Base-by-base conservation (phyloP, 2,888 invertebrate species). In the Galerucella calmariensis region DNA sequence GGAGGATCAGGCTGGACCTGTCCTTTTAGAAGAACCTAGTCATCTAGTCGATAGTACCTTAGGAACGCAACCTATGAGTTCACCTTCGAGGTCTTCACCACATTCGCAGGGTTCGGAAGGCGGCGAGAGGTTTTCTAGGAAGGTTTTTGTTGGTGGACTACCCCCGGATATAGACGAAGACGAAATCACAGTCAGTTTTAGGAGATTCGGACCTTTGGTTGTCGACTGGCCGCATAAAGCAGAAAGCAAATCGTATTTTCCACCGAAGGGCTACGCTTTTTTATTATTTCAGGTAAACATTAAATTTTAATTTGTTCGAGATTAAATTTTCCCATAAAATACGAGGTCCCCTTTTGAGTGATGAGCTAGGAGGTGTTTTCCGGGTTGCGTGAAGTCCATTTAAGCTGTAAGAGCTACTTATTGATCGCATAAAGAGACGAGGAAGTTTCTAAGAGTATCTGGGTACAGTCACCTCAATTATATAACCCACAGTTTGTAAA, bases 151-250 rank as follows among this genome's bases (percentile, higher is more conserved):
- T 58, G 99, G 82, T 67, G 99, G 99, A 0, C 90, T 99, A 79
- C 99, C 99, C 44, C 99, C 99, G 0, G 99, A 99, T 86, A 99
- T 99, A 79, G 98, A 98, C 86, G 99, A 99, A 91, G 99, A 98
- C 89, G 99, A 99, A 89, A 99, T 99, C 80, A 98, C 97, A 76
- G 95, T 97, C 67, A 98, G 98, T 87, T 99, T 99, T 90, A 92
- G 97, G 75, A 94, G 97, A 82, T 99, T 99, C 88, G 99, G 99
- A 46, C 96, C 97, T 58, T 90, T 99, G 83, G 97, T 98, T 81
- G 98, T 99, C 79, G 99, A 99, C 89, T 99, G 99, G 99, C 99
- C 99, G 14, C 98, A 99, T 89, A 99, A 99, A 90, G 98, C 99
- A 46, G 99, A 99, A 88, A 98, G 97, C 90, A 99, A 99, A 90